Base-by-base conservation (phyloP, 1,140 invertebrate species). In the Solenopsis invicta region DNA sequence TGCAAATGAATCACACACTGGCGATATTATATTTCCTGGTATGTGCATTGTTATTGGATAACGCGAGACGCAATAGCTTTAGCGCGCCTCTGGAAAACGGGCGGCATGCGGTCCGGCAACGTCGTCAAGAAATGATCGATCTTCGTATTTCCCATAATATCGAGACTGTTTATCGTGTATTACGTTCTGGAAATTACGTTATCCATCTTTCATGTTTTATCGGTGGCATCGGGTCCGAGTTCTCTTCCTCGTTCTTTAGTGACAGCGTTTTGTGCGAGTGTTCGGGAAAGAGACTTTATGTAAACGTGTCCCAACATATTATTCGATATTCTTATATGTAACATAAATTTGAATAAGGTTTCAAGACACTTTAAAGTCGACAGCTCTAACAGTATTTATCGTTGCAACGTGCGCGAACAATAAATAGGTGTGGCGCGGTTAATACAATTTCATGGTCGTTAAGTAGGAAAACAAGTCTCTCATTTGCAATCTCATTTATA, bases 401-500 rank as follows among this genome's bases (percentile, higher is more conserved):
- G 48, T 82, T 54, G 13, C 69, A 48, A 84, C 50, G 64, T 66
- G 82, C 48, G 82, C 69, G 29, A 81, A 86, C 75, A 89, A 91
- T 85, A 82, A 77, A 67, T 89, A 89, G 91, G 91, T 71, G 91
- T 89, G 91, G 86, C 86, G 52, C 37, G 67, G 29, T 84, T 85
- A 75, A 86, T 86, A 77, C 21, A 69, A 41, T 90, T 90, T 90
- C 91, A 92, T 92, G 91, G 89, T 91, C 91, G 13, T 91, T 91
- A 92, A 91, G 87, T 85, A 92, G 91, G 78, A 92, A 92, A 92
- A 92, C 91, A 91, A 91, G 90, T 91, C 87, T 69, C 77, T 88
- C 84, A 80, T 92, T 92, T 91, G 87, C 82, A 90, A 75, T 91
- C 29, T 87, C 75, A 77, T 37, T 76, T 59, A n/a, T 66, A 85